A percentile compares a stretch with the other conserved stretches of the same genome.
phyloP scores from a whole-genome alignment of 2,888 invertebrate genomes.

The Allolobophora icterica region DNA sequence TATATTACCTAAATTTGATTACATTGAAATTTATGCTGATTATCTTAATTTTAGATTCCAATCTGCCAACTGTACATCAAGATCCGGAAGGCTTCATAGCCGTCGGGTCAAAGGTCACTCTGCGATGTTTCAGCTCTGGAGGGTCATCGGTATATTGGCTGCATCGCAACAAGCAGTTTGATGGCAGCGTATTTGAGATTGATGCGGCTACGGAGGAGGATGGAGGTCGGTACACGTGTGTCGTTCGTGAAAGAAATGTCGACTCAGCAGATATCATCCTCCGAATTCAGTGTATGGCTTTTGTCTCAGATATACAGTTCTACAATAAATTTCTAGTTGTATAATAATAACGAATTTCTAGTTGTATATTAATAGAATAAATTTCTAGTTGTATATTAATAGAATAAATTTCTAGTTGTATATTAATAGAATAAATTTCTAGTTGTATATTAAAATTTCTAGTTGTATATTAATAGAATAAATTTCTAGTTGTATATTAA shows the following conservation, averaged over 20 bases:
- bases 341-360: too few species aligned
- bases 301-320: not conserved
- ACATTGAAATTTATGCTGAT: not conserved
- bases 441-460: too few species aligned
- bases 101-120: constrained; percentile 3
- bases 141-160: constrained; percentile 13
- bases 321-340: not conserved
- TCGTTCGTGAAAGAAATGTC: constrained; percentile 21
- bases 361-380: too few species aligned
- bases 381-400: too few species aligned
- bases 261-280: constrained; percentile 31
- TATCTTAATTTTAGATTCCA: not conserved
- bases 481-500: too few species aligned
- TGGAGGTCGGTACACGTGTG: constrained; percentile 32
- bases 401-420: too few species aligned
- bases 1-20: not conserved
- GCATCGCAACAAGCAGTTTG: not conserved
- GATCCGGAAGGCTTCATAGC: constrained; percentile 23
- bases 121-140: constrained; percentile 27
- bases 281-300: constrained; percentile 31
- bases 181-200: constrained; percentile 18
- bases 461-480: too few species aligned
- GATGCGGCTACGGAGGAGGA: constrained; percentile 24
- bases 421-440: too few species aligned
- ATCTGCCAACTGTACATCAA: not conserved